Percentiles rank a stretch among this genome's conserved stretches.
These are phyloP conservation scores for Diaprepes abbreviatus DNA, from an alignment of 2,888 invertebrate species.

Conservation along the genomic window DNA sequence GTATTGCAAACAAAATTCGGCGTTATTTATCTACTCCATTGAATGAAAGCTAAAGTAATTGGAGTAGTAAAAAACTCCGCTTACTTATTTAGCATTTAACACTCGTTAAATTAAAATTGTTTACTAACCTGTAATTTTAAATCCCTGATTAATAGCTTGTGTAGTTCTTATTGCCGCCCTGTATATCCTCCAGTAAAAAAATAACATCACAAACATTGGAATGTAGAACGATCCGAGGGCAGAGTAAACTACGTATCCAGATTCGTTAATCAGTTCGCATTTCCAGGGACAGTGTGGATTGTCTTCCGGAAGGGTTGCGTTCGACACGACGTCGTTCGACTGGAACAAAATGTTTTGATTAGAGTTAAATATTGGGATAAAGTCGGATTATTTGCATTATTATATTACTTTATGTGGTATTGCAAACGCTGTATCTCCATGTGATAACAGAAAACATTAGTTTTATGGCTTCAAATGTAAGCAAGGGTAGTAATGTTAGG, in stretches of 20 bases:
- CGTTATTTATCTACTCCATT: no score
- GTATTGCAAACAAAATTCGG: no score
- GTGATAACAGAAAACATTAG: no score
- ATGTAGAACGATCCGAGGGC: constrained; percentile 98
- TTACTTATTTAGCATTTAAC: no score
- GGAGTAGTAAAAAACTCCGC: no score
- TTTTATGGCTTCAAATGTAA: no score
- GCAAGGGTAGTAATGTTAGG: no score
- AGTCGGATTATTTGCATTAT: neutral
- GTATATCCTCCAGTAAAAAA: constrained; percentile 98
- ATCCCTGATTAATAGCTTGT: constrained; percentile 92
- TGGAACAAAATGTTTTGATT: constrained; percentile 53
- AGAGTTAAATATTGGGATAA: constrained; percentile 1
- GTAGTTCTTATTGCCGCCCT: constrained; percentile 93
- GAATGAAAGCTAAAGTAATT: no score
- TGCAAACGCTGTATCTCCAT: no score
- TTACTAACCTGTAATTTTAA: constrained; percentile 77
- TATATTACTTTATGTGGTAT: neutral
- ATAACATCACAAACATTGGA: constrained; percentile 97
- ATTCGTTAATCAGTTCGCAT: constrained; percentile 93
- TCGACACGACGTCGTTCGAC: constrained; percentile 53
- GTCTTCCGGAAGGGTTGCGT: constrained; percentile 54
- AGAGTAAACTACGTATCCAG: constrained; percentile 96
- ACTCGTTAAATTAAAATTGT: no score
- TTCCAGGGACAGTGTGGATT: constrained; percentile 83